Evolutionary conservation across 2,888 invertebrate species (phyloP), one percentile per base, ranked within the genome.

Genomic region (Callinectes sapidus): DNA sequence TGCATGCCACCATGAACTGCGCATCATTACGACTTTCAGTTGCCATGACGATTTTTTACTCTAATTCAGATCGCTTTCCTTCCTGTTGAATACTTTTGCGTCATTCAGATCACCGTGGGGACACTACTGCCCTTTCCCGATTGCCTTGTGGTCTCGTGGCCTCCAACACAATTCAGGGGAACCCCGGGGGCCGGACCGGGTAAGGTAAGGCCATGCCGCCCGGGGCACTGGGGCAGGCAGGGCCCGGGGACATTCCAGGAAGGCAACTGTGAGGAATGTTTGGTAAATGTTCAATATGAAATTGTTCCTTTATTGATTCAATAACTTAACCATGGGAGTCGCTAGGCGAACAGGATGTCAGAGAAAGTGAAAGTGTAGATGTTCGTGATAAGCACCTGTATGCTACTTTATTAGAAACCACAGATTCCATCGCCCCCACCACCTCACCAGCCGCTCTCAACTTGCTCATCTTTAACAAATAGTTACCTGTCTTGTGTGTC

Each of bases 41-140:
- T 35, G 35, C 71, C n/a, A 28, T 81, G 81, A 16, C 35, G 81
- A 32, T 81, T 81, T 81, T 81, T 81, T 32, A 1, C 1, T 35
- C 23, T 61, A 16, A 35, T 61, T 35, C 81, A 28, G 28, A 28
- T 16, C 35, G 35, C 81, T 35, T 81, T 81, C 81, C 81, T 81
- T 81, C 81, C 81, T 81, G 81, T 81, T 8, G 81, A 81, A 81
- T 71, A 71, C 32, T 81, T 81, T 35, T 81, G 35, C 81, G 32
- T 81, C 81, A 81, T 35, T 32, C n/a, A 16, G 35, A 81, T 2
- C 23, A 32, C 81, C 14, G 35, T 81, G 81, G 28, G 8, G 71
- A 1, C 5, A 28, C 71, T 6, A 28, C 71, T 71, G 28, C 71
- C n/a, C 35, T 35, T 71, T 71, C 71, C 18, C 28, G 71, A 28